Evolutionary conservation across 2,113 vertebrate genomes (phyloP), one percentile per base, ranked within the genome.

Genomic region (Hemicordylus capensis): DNA sequence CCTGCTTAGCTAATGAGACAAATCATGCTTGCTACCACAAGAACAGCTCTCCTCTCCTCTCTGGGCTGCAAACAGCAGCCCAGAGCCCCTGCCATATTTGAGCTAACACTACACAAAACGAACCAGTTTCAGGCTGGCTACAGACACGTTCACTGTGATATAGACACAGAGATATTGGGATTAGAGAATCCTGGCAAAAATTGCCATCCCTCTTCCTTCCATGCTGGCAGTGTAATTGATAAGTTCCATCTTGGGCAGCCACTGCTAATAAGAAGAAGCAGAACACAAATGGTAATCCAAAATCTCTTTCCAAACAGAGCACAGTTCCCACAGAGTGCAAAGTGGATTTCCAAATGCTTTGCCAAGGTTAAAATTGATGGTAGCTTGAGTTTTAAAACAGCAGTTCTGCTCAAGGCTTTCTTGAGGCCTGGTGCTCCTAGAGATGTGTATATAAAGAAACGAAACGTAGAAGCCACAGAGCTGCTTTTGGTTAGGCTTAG

Each of bases 271-370:
- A 46, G 76, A 37, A 19, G 31, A 48, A 39, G 58, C 0, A 0
- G 77, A 81, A 80, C 3, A 6, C 22, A 15, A 58, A 2, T 17
- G 6, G 61, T 54, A 73, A 88, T 59, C 80, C 34, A 80, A 77
- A 91, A 66, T 63, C 59, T 73, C 39, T 82, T 91, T 86, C 73
- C 73, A 78, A 70, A 37, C 75, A 42, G 17, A 22, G 72, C 4
- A 79, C 39, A 44, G 22, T 82, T 89, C 87, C 89, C 89, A 74
- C 89, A 9, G 4, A n/a, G 83, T 88, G 88, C 66, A 66, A 90
- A 91, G 87, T 88, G 87, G n/a, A 56, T 87, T 93, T 77, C 63
- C 66, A 83, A n/a, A n/a, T n/a, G 12, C 31, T 34, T 66, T 80
- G 19, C 44, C 28, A 54, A 66, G 42, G 34, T 31, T n/a, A 31